Evolutionary conservation across 2,797 vertebrate species (phyloP).

Genomic region (Rhincodon typus): DNA sequence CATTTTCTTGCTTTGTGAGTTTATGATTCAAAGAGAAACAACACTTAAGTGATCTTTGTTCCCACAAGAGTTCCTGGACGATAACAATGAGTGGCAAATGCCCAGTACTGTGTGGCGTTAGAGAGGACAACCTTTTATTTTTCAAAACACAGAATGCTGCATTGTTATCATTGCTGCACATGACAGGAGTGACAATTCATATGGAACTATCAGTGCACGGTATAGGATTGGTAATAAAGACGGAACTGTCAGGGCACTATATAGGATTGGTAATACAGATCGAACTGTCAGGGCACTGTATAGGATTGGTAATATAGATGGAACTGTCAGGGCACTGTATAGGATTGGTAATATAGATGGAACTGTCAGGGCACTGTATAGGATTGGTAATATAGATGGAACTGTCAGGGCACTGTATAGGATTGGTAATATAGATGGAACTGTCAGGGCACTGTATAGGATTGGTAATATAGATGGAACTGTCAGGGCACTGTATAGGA

Average conservation of each 20-base stretch:
- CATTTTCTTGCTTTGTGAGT: not conserved
- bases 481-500: too few species aligned
- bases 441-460: too few species aligned
- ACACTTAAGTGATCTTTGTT: not conserved
- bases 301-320: too few species aligned
- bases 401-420: too few species aligned
- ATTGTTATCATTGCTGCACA: not conserved
- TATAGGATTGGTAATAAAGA: not conserved
- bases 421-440: too few species aligned
- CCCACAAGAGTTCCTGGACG: not conserved
- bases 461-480: too few species aligned
- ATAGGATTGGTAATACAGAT: not conserved
- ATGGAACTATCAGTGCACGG: too few species aligned
- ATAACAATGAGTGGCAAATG: not conserved
- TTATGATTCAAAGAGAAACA: not conserved
- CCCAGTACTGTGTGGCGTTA: not conserved
- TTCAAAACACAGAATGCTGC: not conserved
- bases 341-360: not conserved
- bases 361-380: not conserved
- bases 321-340: not conserved
- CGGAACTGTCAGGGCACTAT: not conserved
- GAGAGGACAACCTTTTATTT: not conserved
- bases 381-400: too few species aligned
- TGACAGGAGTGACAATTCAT: not conserved
- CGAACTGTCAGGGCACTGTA: not conserved